These are phyloP conservation scores for Stenurella melanura DNA, from an alignment of 2,888 invertebrate genomes.

Conservation along the genomic window DNA sequence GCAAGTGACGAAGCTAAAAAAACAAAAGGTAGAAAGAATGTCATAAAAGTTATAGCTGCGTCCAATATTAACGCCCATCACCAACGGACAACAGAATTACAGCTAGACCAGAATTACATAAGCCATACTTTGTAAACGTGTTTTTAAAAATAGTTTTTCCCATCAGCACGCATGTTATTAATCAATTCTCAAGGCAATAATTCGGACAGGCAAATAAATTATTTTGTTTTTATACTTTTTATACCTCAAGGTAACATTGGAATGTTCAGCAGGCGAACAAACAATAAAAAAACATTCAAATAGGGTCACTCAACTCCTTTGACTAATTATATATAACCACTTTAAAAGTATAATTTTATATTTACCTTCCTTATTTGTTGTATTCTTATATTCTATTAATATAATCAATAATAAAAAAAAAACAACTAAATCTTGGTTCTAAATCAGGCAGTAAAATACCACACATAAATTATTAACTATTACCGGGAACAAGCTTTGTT, in stretches of 20 bases:
- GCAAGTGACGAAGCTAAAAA: too few relatives aligned
- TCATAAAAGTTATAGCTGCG: too few relatives aligned
- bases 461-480: slow-evolving; percentile 18
- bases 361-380: slow-evolving; percentile 33
- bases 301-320: slow-evolving; percentile 38
- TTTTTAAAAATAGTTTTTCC: slow-evolving; percentile 31
- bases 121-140: slow-evolving; percentile 4
- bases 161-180: slow-evolving; percentile 34
- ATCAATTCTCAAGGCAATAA: slow-evolving; percentile 38
- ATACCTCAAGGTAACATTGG: slow-evolving; percentile 33
- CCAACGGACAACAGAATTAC: not conserved
- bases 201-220: slow-evolving; percentile 35
- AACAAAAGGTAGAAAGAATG: too few relatives aligned
- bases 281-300: slow-evolving; percentile 37
- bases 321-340: slow-evolving; percentile 30
- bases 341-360: slow-evolving; percentile 23
- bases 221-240: slow-evolving; percentile 33
- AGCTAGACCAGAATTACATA: slow-evolving; percentile 23
- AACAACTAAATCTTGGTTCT: not conserved
- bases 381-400: slow-evolving; percentile 35
- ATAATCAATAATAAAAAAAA: slow-evolving; percentile 26
- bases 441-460: slow-evolving; percentile 24
- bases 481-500: not conserved
- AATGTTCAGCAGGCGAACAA: slow-evolving; percentile 25
- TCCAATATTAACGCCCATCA: not conserved